Percentiles rank a stretch among this genome's conserved stretches.
Evolutionary conservation across 2,888 invertebrate species (phyloP).

Genomic region (Drosophila planitibia): DNA sequence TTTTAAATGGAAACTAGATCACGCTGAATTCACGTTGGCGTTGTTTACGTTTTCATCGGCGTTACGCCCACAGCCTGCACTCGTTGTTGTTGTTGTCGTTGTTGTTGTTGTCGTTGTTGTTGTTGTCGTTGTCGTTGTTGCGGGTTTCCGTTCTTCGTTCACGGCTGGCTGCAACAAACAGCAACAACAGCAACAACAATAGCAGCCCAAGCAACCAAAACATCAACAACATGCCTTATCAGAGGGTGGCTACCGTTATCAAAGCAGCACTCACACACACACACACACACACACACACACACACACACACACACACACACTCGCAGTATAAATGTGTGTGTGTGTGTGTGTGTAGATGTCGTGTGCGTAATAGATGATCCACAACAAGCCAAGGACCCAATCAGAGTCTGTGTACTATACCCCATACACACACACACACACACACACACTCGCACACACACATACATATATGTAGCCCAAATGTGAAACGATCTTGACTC

Average conservation of each 20-base stretch:
- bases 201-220: slow-evolving; percentile 64
- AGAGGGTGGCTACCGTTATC: slow-evolving; percentile 50
- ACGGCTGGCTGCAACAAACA: slow-evolving; percentile 62
- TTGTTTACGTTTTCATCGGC: slow-evolving; percentile 73
- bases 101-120: too few relatives aligned
- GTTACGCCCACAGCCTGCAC: slow-evolving; percentile 57
- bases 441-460: neutral
- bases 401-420: slow-evolving; percentile 24
- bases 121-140: slow-evolving; percentile 23
- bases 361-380: slow-evolving; percentile 44
- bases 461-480: slow-evolving; percentile 8
- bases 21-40: slow-evolving; percentile 76
- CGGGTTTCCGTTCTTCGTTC: slow-evolving; percentile 68
- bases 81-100: slow-evolving; percentile 13
- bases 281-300: neutral
- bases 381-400: slow-evolving; percentile 61
- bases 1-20: slow-evolving; percentile 83
- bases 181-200: slow-evolving; percentile 31
- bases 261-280: slow-evolving; percentile 36
- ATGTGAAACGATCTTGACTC: slow-evolving; percentile 17
- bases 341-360: neutral
- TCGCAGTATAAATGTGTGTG: slow-evolving; percentile 3
- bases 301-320: neutral
- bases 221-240: slow-evolving; percentile 73
- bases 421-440: neutral